Evolutionary conservation across 1,140 invertebrate species (phyloP), one percentile per base, ranked within the genome.

Genomic region (Euglossa dilemma): DNA sequence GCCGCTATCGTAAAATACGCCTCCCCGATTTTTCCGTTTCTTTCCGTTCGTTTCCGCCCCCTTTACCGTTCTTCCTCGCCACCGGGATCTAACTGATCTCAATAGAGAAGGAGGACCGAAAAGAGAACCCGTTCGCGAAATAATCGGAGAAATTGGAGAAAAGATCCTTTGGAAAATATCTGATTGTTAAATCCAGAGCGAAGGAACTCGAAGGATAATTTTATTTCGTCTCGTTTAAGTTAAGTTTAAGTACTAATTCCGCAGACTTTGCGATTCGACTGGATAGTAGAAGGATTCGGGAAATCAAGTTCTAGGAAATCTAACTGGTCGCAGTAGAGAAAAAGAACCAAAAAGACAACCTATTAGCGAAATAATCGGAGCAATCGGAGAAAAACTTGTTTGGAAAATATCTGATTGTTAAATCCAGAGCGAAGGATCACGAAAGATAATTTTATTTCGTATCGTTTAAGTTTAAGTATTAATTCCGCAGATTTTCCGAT

Each of bases 1-100:
- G 4, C 6, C 12, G 47, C 7, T 28, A 20, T 66, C 79, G 79
- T 66, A 81, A 81, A 82, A 28, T 66, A 23, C 23, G 52, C 7
- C 14, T 72, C 14, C 0, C 12, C 25, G 28, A 25, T 52, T 64
- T 69, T 50, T 50, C 12, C 0, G 0, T 14, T 16, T 47, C 47
- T 25, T n/a, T 64, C n/a, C n/a, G n/a, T n/a, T n/a, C n/a, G n/a
- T n/a, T n/a, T n/a, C n/a, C 4, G 4, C 9, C 11, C 8, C 8
- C 28, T 63, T 9, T 11, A 28, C n/a, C 8, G 11, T 16, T 36
- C 18, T 66, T 52, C 25, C 52, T 64, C 28, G 11, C 9, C 8
- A 1, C 6, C 7, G 7, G 7, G 25, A 78, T 56, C 7, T n/a
- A 63, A 63, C 28, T 64, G 14, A 14, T 9, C 6, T 50, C 12